Evolutionary conservation across 2,113 vertebrate species (phyloP), one percentile per base, ranked within the genome.

Genomic region (Lampris megalopsis): DNA sequence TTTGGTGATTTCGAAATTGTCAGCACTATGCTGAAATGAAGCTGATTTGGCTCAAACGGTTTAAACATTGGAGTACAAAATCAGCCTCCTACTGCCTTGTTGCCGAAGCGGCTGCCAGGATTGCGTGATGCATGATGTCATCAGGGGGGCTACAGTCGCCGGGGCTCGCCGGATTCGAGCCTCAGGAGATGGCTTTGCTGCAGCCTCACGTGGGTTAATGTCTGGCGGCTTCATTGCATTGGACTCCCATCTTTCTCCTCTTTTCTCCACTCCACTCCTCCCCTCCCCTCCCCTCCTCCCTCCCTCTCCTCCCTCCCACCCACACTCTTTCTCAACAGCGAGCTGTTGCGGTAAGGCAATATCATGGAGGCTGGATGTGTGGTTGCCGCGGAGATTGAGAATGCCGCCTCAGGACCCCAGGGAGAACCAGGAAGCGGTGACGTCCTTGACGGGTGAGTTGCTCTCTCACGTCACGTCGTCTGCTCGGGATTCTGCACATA

Each of bases 331-430:
- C 77, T 87, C 84, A 75, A 86, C 88, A 88, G 91, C 78, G 80
- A 84, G 90, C 91, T 91, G 91, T 91, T 92, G 92, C 91, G 88
- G 92, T 89, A 87, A 88, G 87, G 78, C 85, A 83, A 84, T 92
- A 93, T 76, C 75, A 95, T 91, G 94, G 94, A 95, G 87, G 89
- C 92, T 86, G 89, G 84, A 86, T 92, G 92, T 54, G 86, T 91
- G 87, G 88, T 91, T 92, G 91, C 92, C 88, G 92, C 92, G 92
- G 91, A 88, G 88, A 93, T 91, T 68, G 86, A 91, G 84, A 88
- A 88, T 90, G 85, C 88, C 80, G 88, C 86, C 89, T 88, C 88
- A 84, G 86, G 86, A 86, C 83, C 86, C 80, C 81, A 64, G 88
- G 85, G 88, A 88, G 89, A 93, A 87, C 73, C 90, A 85, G 91